Evolutionary conservation across 2,113 vertebrate species (phyloP).

Genomic region (Tragelaphus imberbis): DNA sequence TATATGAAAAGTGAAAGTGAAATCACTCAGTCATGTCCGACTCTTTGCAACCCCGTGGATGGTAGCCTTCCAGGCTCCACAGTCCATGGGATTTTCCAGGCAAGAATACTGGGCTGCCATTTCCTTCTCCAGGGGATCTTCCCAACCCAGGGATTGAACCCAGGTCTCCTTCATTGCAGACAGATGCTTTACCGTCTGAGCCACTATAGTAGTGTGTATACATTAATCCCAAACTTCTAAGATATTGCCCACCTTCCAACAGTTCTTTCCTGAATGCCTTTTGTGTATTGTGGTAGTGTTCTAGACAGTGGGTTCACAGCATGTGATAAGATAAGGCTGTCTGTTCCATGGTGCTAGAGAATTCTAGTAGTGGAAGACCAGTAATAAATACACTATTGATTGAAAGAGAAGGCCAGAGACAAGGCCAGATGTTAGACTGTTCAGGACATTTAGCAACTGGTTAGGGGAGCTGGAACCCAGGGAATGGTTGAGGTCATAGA

Average conservation of each 20-base stretch:
- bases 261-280: not conserved
- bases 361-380: not conserved
- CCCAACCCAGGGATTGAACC: too few relatives aligned
- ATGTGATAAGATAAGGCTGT: not conserved
- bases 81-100: too few relatives aligned
- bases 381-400: not conserved
- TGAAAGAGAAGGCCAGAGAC: not conserved
- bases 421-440: not conserved
- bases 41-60: too few relatives aligned
- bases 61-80: too few relatives aligned
- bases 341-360: not conserved
- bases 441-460: not conserved
- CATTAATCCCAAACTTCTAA: not conserved
- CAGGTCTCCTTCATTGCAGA: too few relatives aligned
- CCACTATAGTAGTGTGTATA: not conserved
- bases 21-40: too few relatives aligned
- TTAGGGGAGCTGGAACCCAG: not conserved
- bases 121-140: too few relatives aligned
- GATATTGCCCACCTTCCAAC: not conserved
- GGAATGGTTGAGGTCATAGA: fast-evolving
- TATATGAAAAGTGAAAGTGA: too few relatives aligned
- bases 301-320: not conserved
- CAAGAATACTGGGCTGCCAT: too few relatives aligned
- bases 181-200: too few relatives aligned
- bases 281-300: not conserved